These are phyloP conservation scores for Drosophila hydei DNA, from an alignment of 1,140 invertebrate species.

Conservation along the genomic window DNA sequence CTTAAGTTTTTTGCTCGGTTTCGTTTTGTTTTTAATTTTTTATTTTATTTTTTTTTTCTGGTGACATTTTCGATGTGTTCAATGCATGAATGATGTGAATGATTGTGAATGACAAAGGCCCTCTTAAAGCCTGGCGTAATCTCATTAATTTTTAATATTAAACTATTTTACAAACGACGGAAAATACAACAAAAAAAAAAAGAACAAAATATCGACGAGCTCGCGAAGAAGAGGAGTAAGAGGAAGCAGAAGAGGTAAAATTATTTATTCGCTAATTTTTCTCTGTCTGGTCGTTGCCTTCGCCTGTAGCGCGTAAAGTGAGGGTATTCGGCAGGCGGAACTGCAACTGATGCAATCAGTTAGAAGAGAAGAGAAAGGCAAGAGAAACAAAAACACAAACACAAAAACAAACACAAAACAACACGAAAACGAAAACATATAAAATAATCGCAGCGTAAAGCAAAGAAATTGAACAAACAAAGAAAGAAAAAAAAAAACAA, in stretches of 20 bases:
- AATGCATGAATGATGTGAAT: conserved; percentile 39
- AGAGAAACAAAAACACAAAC: conserved; percentile 1
- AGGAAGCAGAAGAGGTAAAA: neutral
- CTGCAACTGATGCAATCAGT: conserved; percentile 44
- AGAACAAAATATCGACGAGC: conserved; percentile 18
- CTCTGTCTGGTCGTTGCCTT: conserved; percentile 16
- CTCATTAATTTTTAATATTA: conserved; percentile 69
- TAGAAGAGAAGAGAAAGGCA: conserved; percentile 14
- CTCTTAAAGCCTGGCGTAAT: conserved; percentile 51
- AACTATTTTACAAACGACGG: conserved; percentile 31
- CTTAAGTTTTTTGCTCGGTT: conserved; percentile 45
- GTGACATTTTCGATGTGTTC: conserved; percentile 35
- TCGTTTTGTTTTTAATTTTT: conserved; percentile 10
- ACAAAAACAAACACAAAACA: too few species aligned
- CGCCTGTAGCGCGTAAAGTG: conserved; percentile 9
- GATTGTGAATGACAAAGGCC: conserved; percentile 2
- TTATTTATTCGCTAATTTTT: conserved; percentile 1
- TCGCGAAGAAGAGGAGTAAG: neutral
- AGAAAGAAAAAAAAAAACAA: neutral
- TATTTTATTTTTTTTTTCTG: conserved; percentile 9
- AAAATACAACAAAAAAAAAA: conserved; percentile 5
- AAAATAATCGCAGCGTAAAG: conserved; percentile 4
- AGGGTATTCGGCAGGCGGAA: conserved; percentile 8
- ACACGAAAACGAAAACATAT: conserved; percentile 3
- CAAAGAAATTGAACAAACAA: conserved; percentile 1